Conservation (phyloP, 2,113 vertebrate species). For the Todiramphus saurophagus region DNA sequence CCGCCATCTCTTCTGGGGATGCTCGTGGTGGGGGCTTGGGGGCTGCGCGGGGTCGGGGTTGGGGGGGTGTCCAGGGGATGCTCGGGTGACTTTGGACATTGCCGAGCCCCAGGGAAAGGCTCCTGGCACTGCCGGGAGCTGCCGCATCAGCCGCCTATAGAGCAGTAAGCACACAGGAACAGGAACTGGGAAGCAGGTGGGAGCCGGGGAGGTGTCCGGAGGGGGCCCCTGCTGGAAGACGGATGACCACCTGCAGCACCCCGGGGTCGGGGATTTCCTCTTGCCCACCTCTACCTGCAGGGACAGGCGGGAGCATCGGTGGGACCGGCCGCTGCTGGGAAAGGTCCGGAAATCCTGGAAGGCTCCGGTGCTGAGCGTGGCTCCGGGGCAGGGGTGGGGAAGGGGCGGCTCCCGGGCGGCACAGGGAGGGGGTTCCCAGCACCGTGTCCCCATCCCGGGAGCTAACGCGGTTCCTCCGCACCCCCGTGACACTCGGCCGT, state of each 20-base stretch:
- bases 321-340: neutral
- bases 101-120: neutral
- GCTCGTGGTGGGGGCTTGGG: rapidly evolving
- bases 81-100: neutral
- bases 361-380: neutral
- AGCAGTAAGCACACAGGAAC: neutral
- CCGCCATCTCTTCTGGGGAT: neutral
- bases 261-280: neutral
- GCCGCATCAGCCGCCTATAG: neutral
- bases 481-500: rapidly evolving
- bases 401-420: neutral
- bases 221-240: neutral
- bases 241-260: neutral
- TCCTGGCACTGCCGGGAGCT: neutral
- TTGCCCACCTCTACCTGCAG: neutral
- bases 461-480: rapidly evolving
- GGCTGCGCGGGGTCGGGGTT: neutral
- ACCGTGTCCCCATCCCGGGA: rapidly evolving
- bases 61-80: neutral
- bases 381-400: neutral
- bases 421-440: neutral
- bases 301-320: neutral
- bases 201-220: neutral
- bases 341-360: neutral
- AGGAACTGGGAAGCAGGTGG: slow-evolving; percentile 12